Evolutionary conservation across 2,797 vertebrate species (phyloP).

Genomic region (Molothrus ater): DNA sequence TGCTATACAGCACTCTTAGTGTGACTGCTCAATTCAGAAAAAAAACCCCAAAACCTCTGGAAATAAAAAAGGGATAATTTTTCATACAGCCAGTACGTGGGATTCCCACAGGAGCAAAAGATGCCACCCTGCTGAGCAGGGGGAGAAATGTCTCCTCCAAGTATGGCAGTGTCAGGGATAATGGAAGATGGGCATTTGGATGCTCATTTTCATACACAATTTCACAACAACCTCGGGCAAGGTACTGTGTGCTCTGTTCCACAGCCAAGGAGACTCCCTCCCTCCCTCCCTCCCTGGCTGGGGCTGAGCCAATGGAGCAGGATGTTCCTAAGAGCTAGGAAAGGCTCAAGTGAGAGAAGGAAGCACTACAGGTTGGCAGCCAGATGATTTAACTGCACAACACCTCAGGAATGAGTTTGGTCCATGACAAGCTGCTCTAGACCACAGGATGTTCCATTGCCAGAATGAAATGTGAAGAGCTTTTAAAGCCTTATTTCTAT

Average conservation of each 20-base stretch:
- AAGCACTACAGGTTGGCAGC: not conserved
- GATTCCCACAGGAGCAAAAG: not conserved
- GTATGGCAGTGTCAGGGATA: not conserved
- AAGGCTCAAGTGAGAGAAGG: not conserved
- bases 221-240: not conserved
- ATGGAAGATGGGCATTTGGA: not conserved
- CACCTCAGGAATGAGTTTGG: not conserved
- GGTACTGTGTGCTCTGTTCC: not conserved
- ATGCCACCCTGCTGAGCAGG: not conserved
- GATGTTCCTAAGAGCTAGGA: not conserved
- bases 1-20: not conserved
- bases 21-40: not conserved
- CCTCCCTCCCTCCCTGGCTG: not conserved
- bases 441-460: not conserved
- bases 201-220: not conserved
- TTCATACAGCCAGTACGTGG: not conserved
- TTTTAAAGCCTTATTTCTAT: too few relatives aligned
- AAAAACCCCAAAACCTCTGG: not conserved
- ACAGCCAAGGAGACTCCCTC: not conserved
- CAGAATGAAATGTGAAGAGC: rapidly evolving
- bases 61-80: not conserved
- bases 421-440: not conserved
- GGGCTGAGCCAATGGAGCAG: not conserved
- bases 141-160: not conserved
- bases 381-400: not conserved